Evolutionary conservation across 2,113 vertebrate genomes (phyloP), one percentile per base, ranked within the genome.

Genomic region (Sarotherodon lohbergeri): DNA sequence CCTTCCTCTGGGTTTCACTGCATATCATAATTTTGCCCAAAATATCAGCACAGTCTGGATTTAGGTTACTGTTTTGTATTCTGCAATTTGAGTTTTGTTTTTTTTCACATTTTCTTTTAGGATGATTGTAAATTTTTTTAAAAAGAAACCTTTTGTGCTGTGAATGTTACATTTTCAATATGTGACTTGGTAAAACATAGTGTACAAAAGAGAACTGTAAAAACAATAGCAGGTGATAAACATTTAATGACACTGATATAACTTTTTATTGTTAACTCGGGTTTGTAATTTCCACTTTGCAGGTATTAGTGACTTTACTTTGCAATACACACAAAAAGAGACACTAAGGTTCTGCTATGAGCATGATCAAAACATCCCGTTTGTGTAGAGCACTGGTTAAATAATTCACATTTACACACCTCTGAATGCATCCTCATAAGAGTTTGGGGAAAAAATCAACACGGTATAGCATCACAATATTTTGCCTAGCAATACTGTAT

Each of bases 381-480:
- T 52, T 16, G 5, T 73, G 66, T 16, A 14, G 39, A 73, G 0
- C 39, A 14, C 39, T 43, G n/a, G 39, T 46, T 73, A 16, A 73
- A 71, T 71, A 71, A 71, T 46, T 71, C 7, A 73, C 22, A 17
- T 46, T 73, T 43, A 43, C 66, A 73, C 13, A 73, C 66, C 66
- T 73, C 39, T 16, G 13, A 24, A 46, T n/a, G n/a, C 22, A 27
- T 73, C 39, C 8, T 73, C 1, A 6, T 10, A 9, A 43, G 3
- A 22, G 19, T 22, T n/a, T 11, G 19, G 32, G 19, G 1, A 0
- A 1, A 3, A 4, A 1, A 71, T 71, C n/a, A 24, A 71, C 22
- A 43, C 2, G 3, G 12, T 12, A 71, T 9, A 71, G 66, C 22
- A 27, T 71, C 13, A 11, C 2, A 2, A 63, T 63, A 63, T 63